Evolutionary conservation across 2,113 vertebrate species (phyloP), one percentile per base, ranked within the genome.

Genomic region (Zapornia atra): DNA sequence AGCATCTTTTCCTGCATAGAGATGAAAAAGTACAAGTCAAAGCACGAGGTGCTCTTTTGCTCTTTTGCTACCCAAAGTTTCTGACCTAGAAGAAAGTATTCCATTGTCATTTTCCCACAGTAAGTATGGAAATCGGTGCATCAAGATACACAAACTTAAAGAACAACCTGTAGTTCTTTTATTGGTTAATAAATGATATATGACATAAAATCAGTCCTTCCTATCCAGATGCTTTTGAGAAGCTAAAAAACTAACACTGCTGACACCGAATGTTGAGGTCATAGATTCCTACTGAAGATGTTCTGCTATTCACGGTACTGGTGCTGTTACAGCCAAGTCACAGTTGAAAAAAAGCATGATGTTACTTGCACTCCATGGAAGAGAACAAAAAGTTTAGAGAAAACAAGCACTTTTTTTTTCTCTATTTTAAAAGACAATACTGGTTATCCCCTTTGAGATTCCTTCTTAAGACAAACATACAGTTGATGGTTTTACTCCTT

Each of bases 261-360:
- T 80, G 76, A 53, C 18, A 51, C 61, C 18, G 75, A 77, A 60
- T 1, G 7, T 1, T 72, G 63, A 82, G 31, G 48, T 68, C 28
- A 18, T 34, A 71, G n/a, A 28, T 22, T 59, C n/a, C 25, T 40
- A 6, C 71, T 77, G 57, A 59, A 80, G 84, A 11, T 25, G 22
- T 72, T 85, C 61, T 89, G 34, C 78, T 82, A 15, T 31, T 92
- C 84, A 72, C 40, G 89, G 94, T 77, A 83, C 68, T 95, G 95
- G 34, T n/a, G 63, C 61, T 91, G 83, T 91, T 86, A 82, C 61
- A 97, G 81, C 71, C 92, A 97, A 94, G 91, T 28, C 56, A 71
- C 75, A 86, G 42, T 3, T 79, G 44, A 69, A 83, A 18, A 38
- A 48, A 21, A 33, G 31, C 25, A 46, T 19, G 4, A 53, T 28